Evolutionary conservation across 2,888 invertebrate species (phyloP).

Genomic region (Chloroclystis v-ata): DNA sequence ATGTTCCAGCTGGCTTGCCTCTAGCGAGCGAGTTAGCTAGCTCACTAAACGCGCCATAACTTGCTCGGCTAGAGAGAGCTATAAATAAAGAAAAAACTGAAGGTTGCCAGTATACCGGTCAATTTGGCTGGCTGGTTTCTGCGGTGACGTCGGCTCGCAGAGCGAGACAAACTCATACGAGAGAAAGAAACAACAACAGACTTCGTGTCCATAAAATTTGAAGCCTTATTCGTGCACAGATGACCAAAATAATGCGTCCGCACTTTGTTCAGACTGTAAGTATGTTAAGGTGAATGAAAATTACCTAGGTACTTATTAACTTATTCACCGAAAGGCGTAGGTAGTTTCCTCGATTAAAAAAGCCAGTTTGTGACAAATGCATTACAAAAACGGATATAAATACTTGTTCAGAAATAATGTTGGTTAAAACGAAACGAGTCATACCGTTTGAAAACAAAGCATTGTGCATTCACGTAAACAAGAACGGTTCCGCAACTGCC

Average conservation of each 20-base stretch:
- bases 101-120: conserved; percentile 77
- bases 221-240: conserved; percentile 71
- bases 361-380: background rate
- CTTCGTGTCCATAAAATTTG: conserved; percentile 63
- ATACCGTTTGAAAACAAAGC: background rate
- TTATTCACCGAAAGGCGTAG: conserved; percentile 30
- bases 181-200: conserved; percentile 42
- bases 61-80: conserved; percentile 72
- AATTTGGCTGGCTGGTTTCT: conserved; percentile 76
- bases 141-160: conserved; percentile 68
- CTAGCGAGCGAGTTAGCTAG: background rate
- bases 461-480: background rate
- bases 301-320: background rate
- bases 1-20: background rate
- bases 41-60: conserved; percentile 53
- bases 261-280: conserved; percentile 56
- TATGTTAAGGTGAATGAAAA: background rate
- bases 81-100: conserved; percentile 77
- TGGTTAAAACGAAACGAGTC: background rate
- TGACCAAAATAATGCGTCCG: conserved; percentile 71
- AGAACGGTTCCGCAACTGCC: background rate
- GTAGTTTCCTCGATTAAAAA: too few species aligned
- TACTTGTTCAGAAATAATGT: too few species aligned
- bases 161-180: conserved; percentile 42
- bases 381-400: too few species aligned